Conservation (phyloP, 2,797 vertebrate species). For the Sebastes vulpes region DNA sequence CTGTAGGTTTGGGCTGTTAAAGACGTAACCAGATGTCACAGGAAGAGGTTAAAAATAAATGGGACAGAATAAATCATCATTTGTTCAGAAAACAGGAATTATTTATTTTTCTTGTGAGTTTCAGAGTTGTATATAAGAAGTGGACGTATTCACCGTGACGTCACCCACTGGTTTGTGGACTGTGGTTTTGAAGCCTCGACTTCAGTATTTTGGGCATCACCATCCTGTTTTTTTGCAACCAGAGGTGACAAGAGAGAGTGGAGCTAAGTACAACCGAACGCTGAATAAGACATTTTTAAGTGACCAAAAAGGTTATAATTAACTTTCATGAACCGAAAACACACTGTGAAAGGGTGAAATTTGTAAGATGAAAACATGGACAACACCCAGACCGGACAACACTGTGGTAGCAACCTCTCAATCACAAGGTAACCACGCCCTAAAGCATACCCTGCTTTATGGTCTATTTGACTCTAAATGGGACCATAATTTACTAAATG, state of each 20-base stretch:
- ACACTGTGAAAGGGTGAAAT: no score
- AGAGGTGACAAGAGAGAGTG: no score
- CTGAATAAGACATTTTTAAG: background rate
- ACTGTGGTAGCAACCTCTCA: no score
- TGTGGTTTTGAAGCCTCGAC: accelerated
- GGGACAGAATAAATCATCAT: background rate
- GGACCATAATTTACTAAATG: no score
- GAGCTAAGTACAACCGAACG: accelerated
- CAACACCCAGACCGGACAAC: no score
- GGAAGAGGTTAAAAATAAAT: background rate
- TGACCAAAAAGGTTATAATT: no score
- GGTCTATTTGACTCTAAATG: no score
- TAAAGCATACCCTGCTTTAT: no score
- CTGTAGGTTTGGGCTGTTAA: background rate
- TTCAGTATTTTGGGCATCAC: background rate
- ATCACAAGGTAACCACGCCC: no score
- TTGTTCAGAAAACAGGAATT: background rate
- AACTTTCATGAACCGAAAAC: no score
- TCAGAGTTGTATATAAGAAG: background rate
- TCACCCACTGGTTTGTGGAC: background rate
- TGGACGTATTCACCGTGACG: background rate
- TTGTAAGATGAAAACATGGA: no score
- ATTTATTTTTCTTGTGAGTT: background rate
- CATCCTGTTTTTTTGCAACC: no score
- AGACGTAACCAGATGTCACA: background rate